Evolutionary conservation across 2,797 vertebrate species (phyloP), one percentile per base, ranked within the genome.

Genomic region (Thamnophis elegans): DNA sequence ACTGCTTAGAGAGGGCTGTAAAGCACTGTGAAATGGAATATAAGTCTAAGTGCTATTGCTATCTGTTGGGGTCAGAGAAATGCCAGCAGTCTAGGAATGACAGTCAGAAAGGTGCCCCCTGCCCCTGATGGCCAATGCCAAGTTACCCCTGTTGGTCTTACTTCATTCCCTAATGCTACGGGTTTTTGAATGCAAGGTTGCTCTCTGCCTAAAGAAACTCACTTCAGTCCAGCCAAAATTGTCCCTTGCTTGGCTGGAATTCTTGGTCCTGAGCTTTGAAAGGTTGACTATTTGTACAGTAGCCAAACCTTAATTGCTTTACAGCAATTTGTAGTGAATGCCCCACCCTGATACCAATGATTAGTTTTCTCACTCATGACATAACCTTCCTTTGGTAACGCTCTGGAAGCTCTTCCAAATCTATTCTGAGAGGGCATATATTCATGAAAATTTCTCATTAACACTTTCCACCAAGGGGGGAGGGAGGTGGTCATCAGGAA

Each of bases 261-360:
- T 42, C 18, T 55, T 20, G 47, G 36, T 32, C 26, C 54, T 53
- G 36, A 32, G 20, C 36, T 51, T 59, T 20, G 14, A 88, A 88
- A 55, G 16, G 42, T 28, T 55, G 90, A 42, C 32, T 8, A 18
- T 82, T 68, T 88, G 58, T 68, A 59, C 13, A 56, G 26, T 26
- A 7, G 13, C 60, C 36, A 14, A 32, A 55, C 32, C 14, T 68
- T 68, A n/a, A 25, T 54, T 89, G 51, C 28, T 68, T 89, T 54
- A 8, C 26, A 54, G 22, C 47, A 68, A 26, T 53, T 65, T 42
- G 28, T 85, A 88, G 89, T 91, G 89, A 0, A 0, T 88, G 25
- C 73, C 95, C 65, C 94, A 91, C 95, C 87, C 47, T 58, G 88
- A 62, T 10, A 92, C 89, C 18, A 26, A 95, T 93, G 91, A 92